These are phyloP conservation scores for Eulithis prunata DNA, from an alignment of 2,888 invertebrate genomes.

Conservation along the genomic window DNA sequence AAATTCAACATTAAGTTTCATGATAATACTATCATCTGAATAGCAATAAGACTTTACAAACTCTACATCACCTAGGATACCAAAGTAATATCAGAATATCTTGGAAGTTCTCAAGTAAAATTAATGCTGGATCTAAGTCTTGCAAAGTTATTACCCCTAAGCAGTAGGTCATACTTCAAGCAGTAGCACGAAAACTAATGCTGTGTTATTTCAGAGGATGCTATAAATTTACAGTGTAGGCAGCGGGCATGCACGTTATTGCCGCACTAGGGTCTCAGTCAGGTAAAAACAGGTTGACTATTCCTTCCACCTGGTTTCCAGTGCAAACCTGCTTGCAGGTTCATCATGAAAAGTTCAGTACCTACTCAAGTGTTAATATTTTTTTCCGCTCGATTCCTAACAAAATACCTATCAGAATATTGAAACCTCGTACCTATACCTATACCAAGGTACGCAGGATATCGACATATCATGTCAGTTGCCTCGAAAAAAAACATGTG, in stretches of 20 bases:
- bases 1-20: constrained; percentile 4
- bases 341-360: neutral
- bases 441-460: no score
- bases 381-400: neutral
- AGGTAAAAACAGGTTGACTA: constrained; percentile 10
- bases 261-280: constrained; percentile 45
- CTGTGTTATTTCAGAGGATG: constrained; percentile 48
- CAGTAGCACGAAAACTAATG: constrained; percentile 46
- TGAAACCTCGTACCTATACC: no score
- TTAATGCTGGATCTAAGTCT: constrained; percentile 25
- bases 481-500: no score
- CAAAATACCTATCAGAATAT: no score
- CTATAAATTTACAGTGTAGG: constrained; percentile 54
- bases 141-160: constrained; percentile 32
- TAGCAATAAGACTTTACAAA: constrained; percentile 2
- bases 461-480: no score
- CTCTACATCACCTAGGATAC: constrained; percentile 5
- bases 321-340: neutral
- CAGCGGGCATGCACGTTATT: constrained; percentile 63
- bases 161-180: constrained; percentile 40
- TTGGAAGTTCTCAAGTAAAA: constrained; percentile 15
- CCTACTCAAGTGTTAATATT: neutral
- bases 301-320: neutral
- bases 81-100: constrained; percentile 19
- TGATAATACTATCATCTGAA: constrained; percentile 4